Evolutionary conservation across 2,888 invertebrate genomes (phyloP), one percentile per base, ranked within the genome.

Genomic region (Tipula confusa): DNA sequence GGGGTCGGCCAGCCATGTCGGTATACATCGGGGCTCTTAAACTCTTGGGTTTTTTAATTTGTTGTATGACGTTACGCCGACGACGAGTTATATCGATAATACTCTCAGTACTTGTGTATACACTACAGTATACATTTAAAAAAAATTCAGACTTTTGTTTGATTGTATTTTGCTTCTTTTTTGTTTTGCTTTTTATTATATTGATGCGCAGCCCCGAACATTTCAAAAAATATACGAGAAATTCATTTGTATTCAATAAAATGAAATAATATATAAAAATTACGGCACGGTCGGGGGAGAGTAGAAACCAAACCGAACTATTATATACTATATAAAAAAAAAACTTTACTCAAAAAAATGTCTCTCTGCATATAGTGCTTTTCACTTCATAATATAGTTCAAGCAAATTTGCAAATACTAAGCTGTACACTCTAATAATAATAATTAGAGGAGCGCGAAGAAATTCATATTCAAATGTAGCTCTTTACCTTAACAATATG

Each of bases 1-100:
- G 80, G 80, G 80, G 80, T 80, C 80, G 80, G 80, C 80, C 80
- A 80, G 80, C 80, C 80, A 80, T 80, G 80, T 80, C 80, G 80
- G 80, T 80, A 29, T 29, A 80, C 31, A 80, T 80, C 80, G 80
- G 80, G 80, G 80, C 80, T 80, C 80, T 80, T 31, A 64, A 64
- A 64, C 64, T 64, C 64, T 64, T 64, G 64, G 64, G 64, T 64
- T 64, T 43, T 24, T 24, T 4, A 64, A 24, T 9, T 9, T 9
- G 7, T 64, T 6, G 24, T 64, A 11, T 64, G 64, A 64, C 64
- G 64, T 64, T 64, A 64, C 64, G n/a, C n/a, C n/a, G 48, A 48
- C 43, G 43, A 48, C 48, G 64, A 64, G 7, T 64, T 64, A 64
- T 64, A 64, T 64, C 64, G 64, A 64, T 64, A 64, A 64, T 64